These are phyloP conservation scores for Napeogenes sylphis DNA, from an alignment of 2,888 invertebrate species.

Conservation along the genomic window DNA sequence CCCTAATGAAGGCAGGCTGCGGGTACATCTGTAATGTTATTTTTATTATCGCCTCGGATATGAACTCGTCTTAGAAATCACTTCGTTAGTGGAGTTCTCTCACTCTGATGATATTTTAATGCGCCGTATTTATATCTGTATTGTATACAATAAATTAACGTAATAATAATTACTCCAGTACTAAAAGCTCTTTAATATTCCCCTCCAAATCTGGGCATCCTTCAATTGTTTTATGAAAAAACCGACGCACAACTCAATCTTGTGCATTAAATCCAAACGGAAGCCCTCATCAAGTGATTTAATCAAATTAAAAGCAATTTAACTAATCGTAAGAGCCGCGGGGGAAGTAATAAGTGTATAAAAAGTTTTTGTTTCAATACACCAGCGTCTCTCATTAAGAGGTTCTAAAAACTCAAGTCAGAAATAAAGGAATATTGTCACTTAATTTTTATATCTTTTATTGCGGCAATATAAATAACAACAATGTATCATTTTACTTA, in stretches of 20 bases:
- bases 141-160: no score
- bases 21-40: conserved; percentile 62
- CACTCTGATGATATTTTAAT: no score
- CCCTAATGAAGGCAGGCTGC: conserved; percentile 62
- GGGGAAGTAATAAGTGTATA: conserved; percentile 54
- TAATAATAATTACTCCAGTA: no score
- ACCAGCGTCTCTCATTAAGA: conserved; percentile 8
- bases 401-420: neutral
- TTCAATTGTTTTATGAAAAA: conserved; percentile 33
- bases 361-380: conserved; percentile 43
- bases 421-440: no score
- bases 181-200: no score
- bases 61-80: conserved; percentile 41
- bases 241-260: conserved; percentile 30
- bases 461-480: no score
- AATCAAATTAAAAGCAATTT: conserved; percentile 64
- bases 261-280: conserved; percentile 45
- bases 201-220: conserved; percentile 9
- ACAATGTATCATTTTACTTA: no score
- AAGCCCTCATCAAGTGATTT: conserved; percentile 60
- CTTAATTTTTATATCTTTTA: no score
- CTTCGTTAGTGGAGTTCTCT: conserved; percentile 48
- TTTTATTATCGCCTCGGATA: conserved; percentile 52
- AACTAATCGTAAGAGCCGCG: conserved; percentile 41
- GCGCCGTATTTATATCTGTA: no score